phyloP scores from a whole-genome alignment of 2,113 vertebrate species.

The Zosterops pallidus region DNA sequence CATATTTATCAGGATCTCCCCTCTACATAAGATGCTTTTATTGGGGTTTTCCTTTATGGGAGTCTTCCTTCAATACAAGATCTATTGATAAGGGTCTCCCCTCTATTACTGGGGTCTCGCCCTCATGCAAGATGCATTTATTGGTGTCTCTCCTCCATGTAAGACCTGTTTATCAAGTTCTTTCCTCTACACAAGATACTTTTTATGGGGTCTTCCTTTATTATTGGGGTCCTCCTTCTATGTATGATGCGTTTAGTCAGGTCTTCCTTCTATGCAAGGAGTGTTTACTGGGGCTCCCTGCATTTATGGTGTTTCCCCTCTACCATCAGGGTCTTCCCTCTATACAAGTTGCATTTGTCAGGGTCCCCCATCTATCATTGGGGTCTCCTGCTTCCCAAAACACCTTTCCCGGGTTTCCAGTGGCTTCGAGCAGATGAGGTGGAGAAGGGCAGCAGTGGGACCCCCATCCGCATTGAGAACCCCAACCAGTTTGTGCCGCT shows the following conservation, averaged over 20 bases:
- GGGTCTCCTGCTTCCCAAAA: neutral
- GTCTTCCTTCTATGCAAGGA: neutral
- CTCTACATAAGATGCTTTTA: neutral
- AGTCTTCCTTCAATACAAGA: neutral
- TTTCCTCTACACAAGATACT: neutral
- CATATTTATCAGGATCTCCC: neutral
- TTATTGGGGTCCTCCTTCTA: neutral
- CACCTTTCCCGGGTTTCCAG: neutral
- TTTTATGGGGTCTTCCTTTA: neutral
- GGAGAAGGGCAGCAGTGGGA: conserved; percentile 86
- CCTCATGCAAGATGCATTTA: neutral
- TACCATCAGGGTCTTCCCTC: neutral
- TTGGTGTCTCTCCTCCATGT: neutral
- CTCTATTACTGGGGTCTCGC: neutral
- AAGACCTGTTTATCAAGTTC: neutral
- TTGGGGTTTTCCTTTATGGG: neutral
- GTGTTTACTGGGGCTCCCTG: neutral
- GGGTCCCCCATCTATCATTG: neutral
- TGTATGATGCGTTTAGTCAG: neutral
- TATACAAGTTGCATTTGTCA: neutral
- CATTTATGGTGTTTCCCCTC: neutral
- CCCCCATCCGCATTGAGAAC: conserved; percentile 92
- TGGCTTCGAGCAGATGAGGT: conserved; percentile 92
- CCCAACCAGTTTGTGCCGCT: conserved; percentile 98
- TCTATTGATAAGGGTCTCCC: neutral